Conservation (phyloP, 1,140 invertebrate species). For the Zaprionus vittiger region DNA sequence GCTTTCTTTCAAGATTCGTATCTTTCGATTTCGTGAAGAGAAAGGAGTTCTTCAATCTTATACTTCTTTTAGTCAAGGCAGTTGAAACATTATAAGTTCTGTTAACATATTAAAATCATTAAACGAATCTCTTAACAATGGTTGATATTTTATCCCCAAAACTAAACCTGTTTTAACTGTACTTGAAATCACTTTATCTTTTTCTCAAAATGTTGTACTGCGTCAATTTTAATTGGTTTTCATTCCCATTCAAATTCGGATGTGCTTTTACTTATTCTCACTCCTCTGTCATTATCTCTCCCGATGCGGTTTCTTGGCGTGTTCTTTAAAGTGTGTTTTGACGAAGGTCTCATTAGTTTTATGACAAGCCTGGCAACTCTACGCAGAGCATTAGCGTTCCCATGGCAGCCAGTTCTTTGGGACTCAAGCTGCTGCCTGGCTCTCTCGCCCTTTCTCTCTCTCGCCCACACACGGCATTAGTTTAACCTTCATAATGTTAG, state of each 20-base stretch:
- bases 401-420: background rate
- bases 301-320: background rate
- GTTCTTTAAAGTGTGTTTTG: constrained; percentile 13
- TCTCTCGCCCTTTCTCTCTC: background rate
- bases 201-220: background rate
- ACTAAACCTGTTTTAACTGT: background rate
- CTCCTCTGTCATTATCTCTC: background rate
- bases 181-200: background rate
- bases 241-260: background rate
- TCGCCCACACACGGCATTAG: constrained; percentile 12
- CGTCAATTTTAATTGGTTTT: background rate
- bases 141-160: background rate
- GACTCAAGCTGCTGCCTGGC: background rate
- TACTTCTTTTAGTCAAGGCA: background rate
- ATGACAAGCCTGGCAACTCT: constrained; percentile 16
- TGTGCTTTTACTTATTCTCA: background rate
- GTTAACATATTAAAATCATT: background rate
- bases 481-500: constrained; percentile 38
- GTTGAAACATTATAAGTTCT: background rate
- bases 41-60: too few species aligned
- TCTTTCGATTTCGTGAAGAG: background rate
- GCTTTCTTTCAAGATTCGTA: background rate
- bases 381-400: constrained; percentile 8
- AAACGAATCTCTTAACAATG: background rate
- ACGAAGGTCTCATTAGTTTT: constrained; percentile 36